Conservation (phyloP, 2,888 invertebrate species). For the Dicroscelio sp. region DNA sequence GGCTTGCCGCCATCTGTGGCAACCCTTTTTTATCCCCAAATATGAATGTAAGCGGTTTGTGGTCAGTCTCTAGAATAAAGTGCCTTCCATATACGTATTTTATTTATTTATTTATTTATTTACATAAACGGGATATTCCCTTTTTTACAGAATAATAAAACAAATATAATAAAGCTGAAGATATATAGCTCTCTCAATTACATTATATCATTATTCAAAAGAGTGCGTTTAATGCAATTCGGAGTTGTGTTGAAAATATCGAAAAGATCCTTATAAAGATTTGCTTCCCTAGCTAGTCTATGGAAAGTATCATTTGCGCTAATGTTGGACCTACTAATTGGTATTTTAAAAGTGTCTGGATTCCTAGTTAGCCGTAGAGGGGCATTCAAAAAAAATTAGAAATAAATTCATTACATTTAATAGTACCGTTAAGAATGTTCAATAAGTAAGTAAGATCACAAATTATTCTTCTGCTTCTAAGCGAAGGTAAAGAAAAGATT, state of each 20-base stretch:
- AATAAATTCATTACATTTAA: background rate
- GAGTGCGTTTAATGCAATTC: too few species aligned
- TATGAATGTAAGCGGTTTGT: constrained; percentile 74
- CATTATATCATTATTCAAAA: too few species aligned
- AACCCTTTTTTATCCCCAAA: constrained; percentile 79
- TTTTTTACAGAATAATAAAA: too few species aligned
- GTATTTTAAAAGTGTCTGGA: background rate
- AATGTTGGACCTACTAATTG: background rate
- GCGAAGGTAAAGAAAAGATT: background rate
- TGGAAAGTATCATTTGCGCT: background rate
- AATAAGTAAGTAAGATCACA: background rate
- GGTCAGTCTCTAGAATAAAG: background rate
- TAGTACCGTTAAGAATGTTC: background rate
- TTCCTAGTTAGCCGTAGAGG: background rate
- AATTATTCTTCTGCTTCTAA: background rate
- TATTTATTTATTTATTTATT: too few species aligned
- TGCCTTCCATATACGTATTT: background rate
- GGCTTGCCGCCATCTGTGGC: constrained; percentile 78
- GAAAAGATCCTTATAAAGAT: too few species aligned
- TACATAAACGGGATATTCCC: too few species aligned
- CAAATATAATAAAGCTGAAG: too few species aligned
- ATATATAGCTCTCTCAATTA: too few species aligned
- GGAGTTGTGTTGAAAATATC: too few species aligned
- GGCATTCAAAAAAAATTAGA: background rate
- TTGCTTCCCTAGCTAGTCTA: too few species aligned